These are phyloP conservation scores for Parazoanthus darwini DNA, from an alignment of 92 coral and sea anemone genomes.

Conservation along the genomic window DNA sequence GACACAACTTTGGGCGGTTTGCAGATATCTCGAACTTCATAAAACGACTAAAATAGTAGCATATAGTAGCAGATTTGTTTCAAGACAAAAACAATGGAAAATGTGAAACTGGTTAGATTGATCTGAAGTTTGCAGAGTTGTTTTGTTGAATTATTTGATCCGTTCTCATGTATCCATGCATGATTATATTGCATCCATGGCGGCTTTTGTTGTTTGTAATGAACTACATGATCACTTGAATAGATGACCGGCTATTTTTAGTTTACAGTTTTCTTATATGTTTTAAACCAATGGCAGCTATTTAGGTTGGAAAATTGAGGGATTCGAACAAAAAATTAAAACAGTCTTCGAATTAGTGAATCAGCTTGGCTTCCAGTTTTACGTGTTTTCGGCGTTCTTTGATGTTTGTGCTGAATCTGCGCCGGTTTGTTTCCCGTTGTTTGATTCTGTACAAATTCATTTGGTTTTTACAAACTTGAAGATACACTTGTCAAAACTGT, in stretches of 20 bases:
- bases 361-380: not conserved
- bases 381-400: slow-evolving; percentile 19
- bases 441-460: slow-evolving; percentile 20
- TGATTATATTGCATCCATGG: not conserved
- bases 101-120: too few relatives aligned
- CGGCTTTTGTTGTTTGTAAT: not conserved
- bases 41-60: too few relatives aligned
- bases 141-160: not conserved
- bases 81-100: too few relatives aligned
- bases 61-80: too few relatives aligned
- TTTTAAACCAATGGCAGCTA: not conserved
- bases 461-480: slow-evolving; percentile 13
- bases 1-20: too few relatives aligned
- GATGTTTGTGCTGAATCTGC: not conserved
- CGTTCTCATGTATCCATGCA: too few relatives aligned
- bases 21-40: too few relatives aligned
- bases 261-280: too few relatives aligned
- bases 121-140: too few relatives aligned
- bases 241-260: not conserved
- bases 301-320: not conserved
- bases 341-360: not conserved
- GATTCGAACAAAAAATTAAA: not conserved
- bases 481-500: slow-evolving; percentile 8
- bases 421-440: not conserved
- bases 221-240: not conserved